These are phyloP conservation scores for Drosophila rhopaloa DNA, from an alignment of 1,140 invertebrate species.

Conservation along the genomic window DNA sequence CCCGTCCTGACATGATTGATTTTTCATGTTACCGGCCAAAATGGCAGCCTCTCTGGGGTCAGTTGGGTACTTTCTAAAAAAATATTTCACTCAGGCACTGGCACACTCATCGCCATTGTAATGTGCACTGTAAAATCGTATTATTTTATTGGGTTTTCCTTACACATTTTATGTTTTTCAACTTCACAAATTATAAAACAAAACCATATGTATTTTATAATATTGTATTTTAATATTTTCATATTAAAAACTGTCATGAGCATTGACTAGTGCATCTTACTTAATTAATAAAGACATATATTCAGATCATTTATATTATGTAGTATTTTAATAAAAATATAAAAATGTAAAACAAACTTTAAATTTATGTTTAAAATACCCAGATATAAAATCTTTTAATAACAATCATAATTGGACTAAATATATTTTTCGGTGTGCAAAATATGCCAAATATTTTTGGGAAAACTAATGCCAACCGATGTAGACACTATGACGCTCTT, in stretches of 20 bases:
- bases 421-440: conserved; percentile 3
- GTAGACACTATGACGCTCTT: neutral
- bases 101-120: conserved; percentile 23
- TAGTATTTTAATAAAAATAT: too few relatives aligned
- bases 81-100: conserved; percentile 41
- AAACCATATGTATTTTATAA: neutral
- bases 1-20: conserved; percentile 73
- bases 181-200: neutral
- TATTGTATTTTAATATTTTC: too few relatives aligned
- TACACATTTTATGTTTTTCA: neutral
- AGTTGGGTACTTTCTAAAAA: conserved; percentile 67
- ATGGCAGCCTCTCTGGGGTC: conserved; percentile 24
- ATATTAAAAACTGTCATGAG: too few relatives aligned
- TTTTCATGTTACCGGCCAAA: conserved; percentile 57
- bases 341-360: too few relatives aligned
- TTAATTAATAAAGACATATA: too few relatives aligned
- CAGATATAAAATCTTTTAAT: neutral
- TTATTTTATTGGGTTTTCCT: neutral
- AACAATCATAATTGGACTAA: neutral
- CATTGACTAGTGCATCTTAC: too few relatives aligned
- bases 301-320: too few relatives aligned
- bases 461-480: conserved; percentile 3
- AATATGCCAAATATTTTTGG: conserved; percentile 25
- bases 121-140: neutral
- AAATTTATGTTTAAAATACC: neutral